phyloP scores from a whole-genome alignment of 1,140 invertebrate genomes.

The Atta colombica region DNA sequence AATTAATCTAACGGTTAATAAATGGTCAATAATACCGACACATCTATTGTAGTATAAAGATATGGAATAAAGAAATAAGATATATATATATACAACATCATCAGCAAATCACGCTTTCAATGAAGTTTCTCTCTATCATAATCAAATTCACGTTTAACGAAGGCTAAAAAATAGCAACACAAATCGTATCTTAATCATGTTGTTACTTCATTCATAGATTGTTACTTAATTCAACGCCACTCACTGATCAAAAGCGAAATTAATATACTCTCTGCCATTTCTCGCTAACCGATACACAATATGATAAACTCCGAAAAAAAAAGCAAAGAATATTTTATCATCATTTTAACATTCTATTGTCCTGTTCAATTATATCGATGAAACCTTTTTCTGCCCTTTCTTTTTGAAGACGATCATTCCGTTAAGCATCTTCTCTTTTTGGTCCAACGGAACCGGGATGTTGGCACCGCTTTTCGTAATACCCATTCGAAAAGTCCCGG shows the following conservation, averaged over 20 bases:
- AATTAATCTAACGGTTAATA: too few species aligned
- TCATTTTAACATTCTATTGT: not conserved
- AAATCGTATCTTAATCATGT: constrained; percentile 5
- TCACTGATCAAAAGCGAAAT: constrained; percentile 26
- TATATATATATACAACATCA: not conserved
- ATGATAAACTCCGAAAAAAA: not conserved
- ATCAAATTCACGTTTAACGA: not conserved
- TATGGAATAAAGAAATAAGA: not conserved
- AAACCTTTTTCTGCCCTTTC: constrained; percentile 21
- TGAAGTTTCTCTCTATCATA: not conserved
- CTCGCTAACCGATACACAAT: constrained; percentile 26
- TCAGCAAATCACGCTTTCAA: not conserved
- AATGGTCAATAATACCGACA: too few species aligned
- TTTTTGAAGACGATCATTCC: constrained; percentile 5
- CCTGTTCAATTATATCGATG: constrained; percentile 22
- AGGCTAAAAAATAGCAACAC: not conserved
- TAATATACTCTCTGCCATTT: constrained; percentile 19
- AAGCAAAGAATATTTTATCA: not conserved
- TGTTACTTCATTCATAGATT: constrained; percentile 5
- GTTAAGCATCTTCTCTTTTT: constrained; percentile 18
- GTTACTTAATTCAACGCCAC: constrained; percentile 2
- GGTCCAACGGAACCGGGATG: constrained; percentile 7
- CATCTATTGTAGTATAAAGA: too few species aligned
- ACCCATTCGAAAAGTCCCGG: constrained; percentile 59
- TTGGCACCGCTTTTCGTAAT: constrained; percentile 65